Evolutionary conservation across 2,888 invertebrate species (phyloP), one percentile per base, ranked within the genome.

Genomic region (Steinernema hermaphroditum): DNA sequence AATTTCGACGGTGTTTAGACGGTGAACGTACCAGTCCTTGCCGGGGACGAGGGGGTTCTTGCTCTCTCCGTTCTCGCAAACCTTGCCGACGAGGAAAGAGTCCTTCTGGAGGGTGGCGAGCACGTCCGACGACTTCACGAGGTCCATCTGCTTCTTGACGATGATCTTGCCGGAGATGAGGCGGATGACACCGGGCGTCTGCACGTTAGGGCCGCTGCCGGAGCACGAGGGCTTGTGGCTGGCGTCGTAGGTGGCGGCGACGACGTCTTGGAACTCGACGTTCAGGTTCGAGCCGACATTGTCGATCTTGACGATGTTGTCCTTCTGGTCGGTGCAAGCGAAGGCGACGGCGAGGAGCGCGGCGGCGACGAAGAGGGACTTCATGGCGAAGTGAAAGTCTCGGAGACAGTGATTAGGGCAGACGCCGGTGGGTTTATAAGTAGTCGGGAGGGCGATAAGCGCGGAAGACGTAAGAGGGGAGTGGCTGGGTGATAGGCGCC

Each of bases 1-100:
- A 2, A 32, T 4, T 9, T 22, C 24, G 6, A 14, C 22, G 24
- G 24, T 9, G 57, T 4, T 16, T 9, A 32, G 29, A 22, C 29
- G n/a, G 71, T 22, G 41, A 24, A 8, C 37, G 0, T 24, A 73
- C 68, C 77, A 79, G 22, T 79, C 78, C 29, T 62, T 44, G 70
- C 73, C 71, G n/a, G 77, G 77, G 22, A 77, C 49, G 24, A 78
- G 37, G 2, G 78, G 29, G 57, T 77, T 78, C 62, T 72, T 75
- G 19, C 44, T 54, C 49, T 77, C 77, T 19, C 77, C 77, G 57
- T 77, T 68, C 8, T 79, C 57, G 68, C 77, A 77, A 27, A 78
- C 76, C 0, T 43, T 74, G 16, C 76, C 76, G 46, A 75, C 43
- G 29, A 75, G 54, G 9, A 32, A 69, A 0, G 75, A 75, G 44